phyloP scores from a whole-genome alignment of 2,888 invertebrate genomes.

The Tupiocoris notatus region DNA sequence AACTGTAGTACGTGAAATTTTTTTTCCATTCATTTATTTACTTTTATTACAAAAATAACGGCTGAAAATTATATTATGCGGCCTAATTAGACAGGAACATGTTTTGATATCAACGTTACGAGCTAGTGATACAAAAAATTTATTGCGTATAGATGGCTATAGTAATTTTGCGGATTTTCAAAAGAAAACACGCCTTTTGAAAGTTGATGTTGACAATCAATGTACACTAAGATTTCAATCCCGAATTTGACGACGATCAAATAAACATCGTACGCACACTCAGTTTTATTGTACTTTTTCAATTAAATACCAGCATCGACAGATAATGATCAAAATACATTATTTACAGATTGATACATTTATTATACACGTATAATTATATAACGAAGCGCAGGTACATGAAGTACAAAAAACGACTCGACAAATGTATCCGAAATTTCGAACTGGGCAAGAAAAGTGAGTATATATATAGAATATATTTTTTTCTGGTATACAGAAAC shows the following conservation, averaged over 20 bases:
- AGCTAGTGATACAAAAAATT: conserved; percentile 31
- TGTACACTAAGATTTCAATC: conserved; percentile 1
- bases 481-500: too few species aligned
- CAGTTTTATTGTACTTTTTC: background rate
- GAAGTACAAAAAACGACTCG: conserved; percentile 18
- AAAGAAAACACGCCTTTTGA: background rate
- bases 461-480: too few species aligned
- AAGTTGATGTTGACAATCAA: background rate
- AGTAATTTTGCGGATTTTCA: background rate
- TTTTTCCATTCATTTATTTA: conserved; percentile 23
- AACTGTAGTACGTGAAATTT: background rate
- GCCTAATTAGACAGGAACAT: conserved; percentile 47
- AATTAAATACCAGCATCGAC: too few species aligned
- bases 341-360: conserved; percentile 26
- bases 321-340: background rate
- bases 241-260: background rate
- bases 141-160: conserved; percentile 1
- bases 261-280: background rate
- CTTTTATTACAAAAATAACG: conserved; percentile 45
- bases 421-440: too few species aligned
- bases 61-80: conserved; percentile 44
- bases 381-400: conserved; percentile 11
- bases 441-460: too few species aligned
- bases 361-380: conserved; percentile 22
- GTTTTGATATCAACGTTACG: conserved; percentile 43